Conservation (phyloP, 2,888 invertebrate genomes). For the Ditula angustiorana region DNA sequence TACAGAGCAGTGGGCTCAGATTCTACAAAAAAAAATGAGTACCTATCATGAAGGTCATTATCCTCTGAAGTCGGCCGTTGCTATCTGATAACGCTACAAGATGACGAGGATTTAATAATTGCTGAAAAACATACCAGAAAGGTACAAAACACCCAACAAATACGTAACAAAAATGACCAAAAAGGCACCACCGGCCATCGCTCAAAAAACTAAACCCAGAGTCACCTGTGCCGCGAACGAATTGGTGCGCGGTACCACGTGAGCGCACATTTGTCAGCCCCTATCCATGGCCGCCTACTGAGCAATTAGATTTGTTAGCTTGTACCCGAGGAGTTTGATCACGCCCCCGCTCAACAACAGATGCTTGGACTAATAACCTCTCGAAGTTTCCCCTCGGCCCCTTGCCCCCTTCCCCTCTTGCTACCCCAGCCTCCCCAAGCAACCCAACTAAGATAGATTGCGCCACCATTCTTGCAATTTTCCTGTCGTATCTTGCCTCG, state of each 20-base stretch:
- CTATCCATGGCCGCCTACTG: constrained; percentile 81
- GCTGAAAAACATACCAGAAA: not conserved
- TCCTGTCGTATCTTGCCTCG: constrained; percentile 96
- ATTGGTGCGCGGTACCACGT: constrained; percentile 72
- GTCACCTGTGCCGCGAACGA: constrained; percentile 77
- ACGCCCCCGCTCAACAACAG: constrained; percentile 86
- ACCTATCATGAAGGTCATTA: too few species aligned
- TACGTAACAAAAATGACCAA: constrained; percentile 24
- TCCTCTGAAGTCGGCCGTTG: too few species aligned
- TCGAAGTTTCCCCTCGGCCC: constrained; percentile 83
- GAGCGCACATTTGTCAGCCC: constrained; percentile 78
- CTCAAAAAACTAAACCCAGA: constrained; percentile 58
- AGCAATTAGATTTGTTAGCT: constrained; percentile 86
- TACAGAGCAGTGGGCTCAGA: too few species aligned
- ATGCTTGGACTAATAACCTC: constrained; percentile 87
- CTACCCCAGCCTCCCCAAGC: constrained; percentile 79
- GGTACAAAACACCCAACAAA: not conserved
- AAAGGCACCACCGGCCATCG: constrained; percentile 28
- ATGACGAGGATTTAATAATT: not conserved
- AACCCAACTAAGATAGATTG: constrained; percentile 94
- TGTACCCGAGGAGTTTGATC: constrained; percentile 84
- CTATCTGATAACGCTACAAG: too few species aligned
- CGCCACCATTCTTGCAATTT: constrained; percentile 97
- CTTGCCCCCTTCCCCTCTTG: constrained; percentile 69
- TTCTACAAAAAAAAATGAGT: too few species aligned